Conservation (phyloP, 1,140 invertebrate genomes). For the Drosophila athabasca region DNA sequence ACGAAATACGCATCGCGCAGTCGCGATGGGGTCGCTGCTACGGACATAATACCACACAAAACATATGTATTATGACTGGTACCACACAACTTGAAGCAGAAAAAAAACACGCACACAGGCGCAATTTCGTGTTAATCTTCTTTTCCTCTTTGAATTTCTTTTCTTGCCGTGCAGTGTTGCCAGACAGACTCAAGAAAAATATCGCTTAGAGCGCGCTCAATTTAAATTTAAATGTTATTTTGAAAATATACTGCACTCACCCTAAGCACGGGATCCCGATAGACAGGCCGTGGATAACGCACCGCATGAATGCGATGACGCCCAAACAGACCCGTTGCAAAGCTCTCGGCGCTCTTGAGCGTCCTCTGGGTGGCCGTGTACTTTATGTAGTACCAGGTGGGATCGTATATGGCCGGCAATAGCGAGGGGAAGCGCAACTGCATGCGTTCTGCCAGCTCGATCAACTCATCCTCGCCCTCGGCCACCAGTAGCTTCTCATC, state of each 20-base stretch:
- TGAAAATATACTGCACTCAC: constrained; percentile 84
- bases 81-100: too few relatives aligned
- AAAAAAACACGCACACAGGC: not conserved
- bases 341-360: constrained; percentile 89
- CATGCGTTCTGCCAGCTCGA: constrained; percentile 87
- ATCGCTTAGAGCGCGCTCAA: not conserved
- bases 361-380: constrained; percentile 90
- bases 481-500: constrained; percentile 86
- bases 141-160: not conserved
- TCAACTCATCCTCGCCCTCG: constrained; percentile 88
- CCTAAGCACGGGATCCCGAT: constrained; percentile 89
- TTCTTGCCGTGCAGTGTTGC: too few relatives aligned
- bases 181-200: too few relatives aligned
- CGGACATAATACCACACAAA: too few relatives aligned
- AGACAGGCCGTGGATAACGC: constrained; percentile 86
- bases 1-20: constrained; percentile 58
- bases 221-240: not conserved
- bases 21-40: too few relatives aligned
- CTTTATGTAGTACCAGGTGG: constrained; percentile 87
- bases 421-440: constrained; percentile 87
- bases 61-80: too few relatives aligned
- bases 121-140: constrained; percentile 12
- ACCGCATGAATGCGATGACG: constrained; percentile 86
- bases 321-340: constrained; percentile 90
- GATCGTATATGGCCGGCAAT: constrained; percentile 85